phyloP scores from a whole-genome alignment of 2,797 vertebrate species.

The Megaceryle alcyon region DNA sequence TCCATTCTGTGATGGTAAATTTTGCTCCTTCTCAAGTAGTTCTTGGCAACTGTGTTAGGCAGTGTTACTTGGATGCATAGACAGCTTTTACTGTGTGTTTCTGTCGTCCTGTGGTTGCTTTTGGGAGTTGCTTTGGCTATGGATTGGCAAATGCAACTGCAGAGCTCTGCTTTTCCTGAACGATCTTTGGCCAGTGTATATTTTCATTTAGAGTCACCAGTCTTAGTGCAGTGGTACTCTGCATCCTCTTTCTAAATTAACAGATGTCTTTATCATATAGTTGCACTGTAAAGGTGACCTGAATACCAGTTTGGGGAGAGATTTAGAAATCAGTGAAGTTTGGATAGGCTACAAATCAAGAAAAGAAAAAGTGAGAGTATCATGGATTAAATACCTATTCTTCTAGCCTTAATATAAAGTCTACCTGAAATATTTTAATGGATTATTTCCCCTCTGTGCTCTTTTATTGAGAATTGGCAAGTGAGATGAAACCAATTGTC shows the following conservation, averaged over 20 bases:
- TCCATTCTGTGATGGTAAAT: not conserved
- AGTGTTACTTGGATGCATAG: not conserved
- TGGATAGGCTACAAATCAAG: not conserved
- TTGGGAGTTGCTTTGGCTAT: not conserved
- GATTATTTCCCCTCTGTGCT: not conserved
- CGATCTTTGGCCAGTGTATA: accelerated
- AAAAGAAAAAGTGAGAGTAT: not conserved
- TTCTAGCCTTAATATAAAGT: not conserved
- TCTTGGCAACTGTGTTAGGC: not conserved
- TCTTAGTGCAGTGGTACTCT: not conserved
- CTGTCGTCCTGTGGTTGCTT: not conserved
- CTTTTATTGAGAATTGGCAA: not conserved
- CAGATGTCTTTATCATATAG: not conserved
- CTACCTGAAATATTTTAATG: not conserved
- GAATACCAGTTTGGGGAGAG: not conserved
- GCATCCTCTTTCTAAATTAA: not conserved
- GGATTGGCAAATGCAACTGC: not conserved
- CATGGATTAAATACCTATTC: not conserved
- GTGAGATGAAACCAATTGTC: not conserved
- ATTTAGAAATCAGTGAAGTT: not conserved
- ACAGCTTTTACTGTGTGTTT: not conserved
- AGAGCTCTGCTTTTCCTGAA: not conserved
- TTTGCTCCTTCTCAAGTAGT: not conserved
- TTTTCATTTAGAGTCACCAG: not conserved
- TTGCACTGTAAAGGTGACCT: not conserved